These are phyloP conservation scores for Phyllopteryx taeniolatus DNA, from an alignment of 2,113 vertebrate species.

Conservation along the genomic window DNA sequence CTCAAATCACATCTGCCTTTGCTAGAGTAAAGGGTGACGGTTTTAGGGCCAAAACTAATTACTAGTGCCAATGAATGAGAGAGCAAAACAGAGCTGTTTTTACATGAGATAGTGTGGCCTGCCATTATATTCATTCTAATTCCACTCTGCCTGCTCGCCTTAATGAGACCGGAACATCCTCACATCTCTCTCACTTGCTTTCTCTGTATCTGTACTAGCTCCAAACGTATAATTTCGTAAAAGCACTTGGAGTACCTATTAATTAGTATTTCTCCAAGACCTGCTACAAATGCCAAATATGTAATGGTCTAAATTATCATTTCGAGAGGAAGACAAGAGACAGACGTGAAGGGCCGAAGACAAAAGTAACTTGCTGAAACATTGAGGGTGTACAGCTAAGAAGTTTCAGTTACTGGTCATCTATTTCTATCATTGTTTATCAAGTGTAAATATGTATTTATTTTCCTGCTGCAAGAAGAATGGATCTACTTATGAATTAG, in stretches of 20 bases:
- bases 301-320: constrained; percentile 85
- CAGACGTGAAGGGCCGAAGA: neutral
- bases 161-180: constrained; percentile 99
- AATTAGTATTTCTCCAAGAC: constrained; percentile 93
- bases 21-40: constrained; percentile 99
- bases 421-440: neutral
- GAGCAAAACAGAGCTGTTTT: constrained; percentile 99
- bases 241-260: constrained; percentile 97
- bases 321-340: constrained; percentile 48
- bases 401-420: constrained; percentile 10
- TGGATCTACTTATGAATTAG: too few species aligned
- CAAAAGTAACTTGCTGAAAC: constrained; percentile 12
- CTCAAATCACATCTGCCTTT: constrained; percentile 99
- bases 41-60: constrained; percentile 99
- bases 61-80: constrained; percentile 99
- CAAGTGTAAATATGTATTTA: neutral
- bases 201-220: constrained; percentile 64
- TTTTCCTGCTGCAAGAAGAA: neutral
- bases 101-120: constrained; percentile 99
- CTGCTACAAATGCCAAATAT: constrained; percentile 93
- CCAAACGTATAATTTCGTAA: constrained; percentile 97
- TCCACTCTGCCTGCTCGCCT: constrained; percentile 98
- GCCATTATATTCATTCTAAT: constrained; percentile 99
- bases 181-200: constrained; percentile 74
- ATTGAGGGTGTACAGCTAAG: constrained; percentile 13